phyloP scores from a whole-genome alignment of 2,797 vertebrate genomes.

The Aphelocoma californica region DNA sequence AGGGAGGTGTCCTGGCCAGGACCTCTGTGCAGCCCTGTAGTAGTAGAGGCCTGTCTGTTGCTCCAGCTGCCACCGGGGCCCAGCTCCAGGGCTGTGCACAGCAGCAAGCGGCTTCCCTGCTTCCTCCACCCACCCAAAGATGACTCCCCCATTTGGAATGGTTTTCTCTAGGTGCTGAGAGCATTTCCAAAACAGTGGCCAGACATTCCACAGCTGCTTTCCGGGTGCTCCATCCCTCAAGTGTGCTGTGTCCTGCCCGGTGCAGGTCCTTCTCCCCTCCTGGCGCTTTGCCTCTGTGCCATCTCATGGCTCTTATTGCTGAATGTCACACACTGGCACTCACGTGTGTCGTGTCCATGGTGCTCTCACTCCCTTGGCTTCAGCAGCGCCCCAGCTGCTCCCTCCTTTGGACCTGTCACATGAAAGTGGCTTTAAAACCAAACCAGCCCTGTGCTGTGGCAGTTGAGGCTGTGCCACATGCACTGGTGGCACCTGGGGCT shows the following conservation, averaged over 20 bases:
- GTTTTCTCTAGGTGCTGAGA: neutral
- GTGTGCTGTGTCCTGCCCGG: neutral
- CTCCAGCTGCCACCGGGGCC: neutral
- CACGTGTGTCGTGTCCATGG: neutral
- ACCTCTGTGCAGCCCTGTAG: neutral
- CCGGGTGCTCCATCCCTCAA: accelerated
- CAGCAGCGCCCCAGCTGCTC: neutral
- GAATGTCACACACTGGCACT: neutral
- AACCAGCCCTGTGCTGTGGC: neutral
- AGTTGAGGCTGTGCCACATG: neutral
- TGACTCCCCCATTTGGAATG: neutral
- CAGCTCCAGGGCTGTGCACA: neutral
- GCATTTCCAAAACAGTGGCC: neutral
- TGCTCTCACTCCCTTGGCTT: neutral
- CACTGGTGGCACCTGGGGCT: neutral
- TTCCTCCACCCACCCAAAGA: neutral
- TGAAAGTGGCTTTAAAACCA: neutral
- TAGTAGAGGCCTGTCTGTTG: neutral
- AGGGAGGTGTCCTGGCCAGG: neutral
- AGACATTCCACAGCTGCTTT: neutral
- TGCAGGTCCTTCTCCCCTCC: neutral
- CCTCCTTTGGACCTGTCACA: neutral
- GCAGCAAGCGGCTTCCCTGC: neutral
- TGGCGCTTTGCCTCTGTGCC: neutral
- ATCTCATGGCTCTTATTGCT: neutral